phyloP scores from a whole-genome alignment of 2,888 invertebrate species.

The Zaprionus lineosus region DNA sequence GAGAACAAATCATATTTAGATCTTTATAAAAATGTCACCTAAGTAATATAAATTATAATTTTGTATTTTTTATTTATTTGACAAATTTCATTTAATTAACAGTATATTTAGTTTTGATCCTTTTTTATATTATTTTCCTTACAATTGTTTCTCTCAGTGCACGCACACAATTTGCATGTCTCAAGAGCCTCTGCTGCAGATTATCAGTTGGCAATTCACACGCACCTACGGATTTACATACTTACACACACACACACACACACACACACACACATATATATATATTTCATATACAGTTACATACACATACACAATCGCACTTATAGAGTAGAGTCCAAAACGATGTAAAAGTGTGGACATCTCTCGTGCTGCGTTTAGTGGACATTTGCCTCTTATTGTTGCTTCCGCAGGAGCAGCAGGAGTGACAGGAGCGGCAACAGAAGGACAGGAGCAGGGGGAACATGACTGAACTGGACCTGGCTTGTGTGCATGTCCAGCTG shows the following conservation, averaged over 20 bases:
- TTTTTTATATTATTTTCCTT: background rate
- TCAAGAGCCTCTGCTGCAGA: constrained; percentile 19
- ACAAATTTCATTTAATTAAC: background rate
- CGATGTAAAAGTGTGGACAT: constrained; percentile 66
- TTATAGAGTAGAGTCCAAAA: constrained; percentile 36
- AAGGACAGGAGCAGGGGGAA: constrained; percentile 16
- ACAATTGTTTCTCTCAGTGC: constrained; percentile 39
- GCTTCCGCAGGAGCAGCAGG: constrained; percentile 65
- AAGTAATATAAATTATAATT: background rate
- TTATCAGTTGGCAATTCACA: constrained; percentile 45
- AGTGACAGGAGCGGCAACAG: constrained; percentile 24
- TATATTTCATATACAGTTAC: constrained; percentile 12
- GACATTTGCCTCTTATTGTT: constrained; percentile 57
- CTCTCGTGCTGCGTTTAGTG: constrained; percentile 52
- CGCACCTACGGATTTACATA: constrained; percentile 14
- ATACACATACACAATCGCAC: background rate
- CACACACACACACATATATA: constrained; percentile 4
- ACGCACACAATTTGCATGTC: constrained; percentile 65
- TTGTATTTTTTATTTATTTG: background rate
- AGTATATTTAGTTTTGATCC: background rate
- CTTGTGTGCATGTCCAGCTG: constrained; percentile 65
- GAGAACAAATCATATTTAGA: background rate
- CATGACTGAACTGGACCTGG: constrained; percentile 22
- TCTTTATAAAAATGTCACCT: no score
- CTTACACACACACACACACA: constrained; percentile 6